Base-by-base conservation (phyloP, 2,797 vertebrate species). In the Erpetoichthys calabaricus region DNA sequence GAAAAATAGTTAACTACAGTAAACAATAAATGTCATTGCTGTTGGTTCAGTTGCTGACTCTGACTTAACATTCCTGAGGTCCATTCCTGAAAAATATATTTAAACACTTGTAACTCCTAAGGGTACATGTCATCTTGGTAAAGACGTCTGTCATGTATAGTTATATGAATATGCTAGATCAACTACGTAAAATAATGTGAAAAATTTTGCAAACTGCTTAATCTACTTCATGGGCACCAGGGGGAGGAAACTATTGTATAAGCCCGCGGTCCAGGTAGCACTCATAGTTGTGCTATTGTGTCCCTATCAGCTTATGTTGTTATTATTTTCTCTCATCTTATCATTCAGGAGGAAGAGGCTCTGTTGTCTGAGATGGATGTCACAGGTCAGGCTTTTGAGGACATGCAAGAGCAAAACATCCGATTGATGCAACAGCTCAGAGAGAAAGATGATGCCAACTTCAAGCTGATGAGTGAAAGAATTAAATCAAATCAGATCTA, bases 321-420 rank as follows among this genome's bases (percentile, higher is more conserved):
- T 60, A 6, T 5, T 25, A 7, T 5, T 8, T 3, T 6, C 10
- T 44, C 10, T 3, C 54, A 7, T 10, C 56, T 7, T 49, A 45
- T 58, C 56, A 3, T 9, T 1, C 62, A 93, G 91, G 91, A 93
- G 73, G 91, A 92, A 70, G 90, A 93, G 63, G 89, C 90, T 8
- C 67, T 92, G 65, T 78, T 94, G 51, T 92, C 90, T 2, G 91
- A 94, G 79, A 93, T 94, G 91, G 91, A 92, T 4, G 89, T 94
- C 52, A 92, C 90, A 0, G 92, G 91, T 42, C 91, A 94, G 73
- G 91, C 91, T 42, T 95, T 96, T 25, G 92, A 96, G 63, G 92
- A 96, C 77, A 96, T 96, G 92, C 92, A 96, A 75, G 92, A 96
- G 70, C 92, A 96, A 73, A 96, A 96, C 51, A 93, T 90, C 70